A percentile compares a stretch with the other conserved stretches of the same genome.
Conservation (phyloP, 2,113 vertebrate genomes). For the Chaetodon auriga region DNA sequence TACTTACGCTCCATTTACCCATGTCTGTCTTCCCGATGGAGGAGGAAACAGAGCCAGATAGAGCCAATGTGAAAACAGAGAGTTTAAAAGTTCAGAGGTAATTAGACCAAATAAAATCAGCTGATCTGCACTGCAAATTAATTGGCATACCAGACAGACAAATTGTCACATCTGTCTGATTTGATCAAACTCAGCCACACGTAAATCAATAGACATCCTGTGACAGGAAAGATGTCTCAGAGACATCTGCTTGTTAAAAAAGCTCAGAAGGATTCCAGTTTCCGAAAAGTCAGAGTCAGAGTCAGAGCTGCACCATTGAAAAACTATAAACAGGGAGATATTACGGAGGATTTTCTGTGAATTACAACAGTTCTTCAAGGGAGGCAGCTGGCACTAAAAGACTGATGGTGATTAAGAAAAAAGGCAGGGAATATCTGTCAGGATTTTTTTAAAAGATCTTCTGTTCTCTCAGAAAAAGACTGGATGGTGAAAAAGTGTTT, state of each 20-base stretch:
- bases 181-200: conserved; percentile 37
- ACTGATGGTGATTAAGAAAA: not conserved
- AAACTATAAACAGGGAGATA: conserved; percentile 16
- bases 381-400: conserved; percentile 9
- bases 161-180: conserved; percentile 43
- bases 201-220: conserved; percentile 45
- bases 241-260: conserved; percentile 58
- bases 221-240: conserved; percentile 37
- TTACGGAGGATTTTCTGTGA: conserved; percentile 16
- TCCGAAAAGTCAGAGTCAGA: conserved; percentile 20
- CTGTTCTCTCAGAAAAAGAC: conserved; percentile 7
- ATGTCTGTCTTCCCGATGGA: conserved; percentile 40
- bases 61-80: conserved; percentile 13
- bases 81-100: conserved; percentile 45
- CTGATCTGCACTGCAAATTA: conserved; percentile 26
- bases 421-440: not conserved
- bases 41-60: conserved; percentile 28
- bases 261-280: conserved; percentile 14
- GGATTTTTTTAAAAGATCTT: not conserved
- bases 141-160: conserved; percentile 37
- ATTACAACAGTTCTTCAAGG: conserved; percentile 13
- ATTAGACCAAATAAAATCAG: conserved; percentile 48
- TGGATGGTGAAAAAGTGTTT: not conserved
- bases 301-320: not conserved
- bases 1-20: conserved; percentile 49